Evolutionary conservation across 53 echinoderm and acorn worm genomes (phyloP), one percentile per base, ranked within the genome.

Genomic region (Zoroaster sp.): DNA sequence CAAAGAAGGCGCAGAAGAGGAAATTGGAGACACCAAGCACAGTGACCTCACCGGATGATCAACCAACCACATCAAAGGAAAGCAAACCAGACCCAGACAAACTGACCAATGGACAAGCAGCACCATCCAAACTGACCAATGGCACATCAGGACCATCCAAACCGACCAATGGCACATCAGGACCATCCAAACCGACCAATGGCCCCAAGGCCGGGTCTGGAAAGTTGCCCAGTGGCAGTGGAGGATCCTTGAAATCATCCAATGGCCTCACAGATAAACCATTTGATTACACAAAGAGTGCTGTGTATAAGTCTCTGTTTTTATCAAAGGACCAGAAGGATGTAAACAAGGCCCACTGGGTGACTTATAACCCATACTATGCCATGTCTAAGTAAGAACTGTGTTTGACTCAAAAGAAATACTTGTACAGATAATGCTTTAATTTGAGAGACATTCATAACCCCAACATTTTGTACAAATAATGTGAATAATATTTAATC

Each of bases 361-460:
- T 96, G 30, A 96, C 96, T 5, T 96, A 96, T 67, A 96, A 96
- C 74, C 96, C 96, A 10, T 96, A 96, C 55, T 96, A 93, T 63
- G 94, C 96, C 38, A 96, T 96, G 96, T 93, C 93, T 3, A 88
- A 88, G 67, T 88, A 87, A 21, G 17, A 21, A 0, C 11, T 37
- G 17, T 9, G 73, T 20, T 38, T 35, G 17, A 5, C 5, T 40
- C 0, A 9, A 7, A 38, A 15, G 14, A 33, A 35, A 3, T 14
- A 3, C 5, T 5, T 69, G 36, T 36, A 35, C 13, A 9, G 47
- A 13, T 9, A 46, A 9, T 46, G 13, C 13, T 46, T 9, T 46
- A 46, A 46, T 9, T 13, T 46, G 7, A 46, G n/a, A n/a, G 13
- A 46, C 47, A 7, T 13, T 13, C 7, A 46, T 7, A 13, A 46